Evolutionary conservation across 2,113 vertebrate species (phyloP).

Genomic region (Rhegmatorhina hoffmannsi): DNA sequence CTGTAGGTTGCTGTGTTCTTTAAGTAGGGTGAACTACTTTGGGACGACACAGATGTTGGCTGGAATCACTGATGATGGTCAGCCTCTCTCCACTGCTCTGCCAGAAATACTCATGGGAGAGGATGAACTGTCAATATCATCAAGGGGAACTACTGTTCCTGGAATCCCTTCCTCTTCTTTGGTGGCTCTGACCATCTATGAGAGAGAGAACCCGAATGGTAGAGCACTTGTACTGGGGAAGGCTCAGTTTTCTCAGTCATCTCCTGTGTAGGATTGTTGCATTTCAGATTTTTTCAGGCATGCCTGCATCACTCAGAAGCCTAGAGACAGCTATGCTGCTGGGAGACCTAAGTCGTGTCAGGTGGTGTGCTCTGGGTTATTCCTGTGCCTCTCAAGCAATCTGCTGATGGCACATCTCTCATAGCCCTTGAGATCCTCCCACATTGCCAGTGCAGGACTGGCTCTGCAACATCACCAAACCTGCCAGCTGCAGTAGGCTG

Average conservation of each 20-base stretch:
- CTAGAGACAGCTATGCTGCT: background rate
- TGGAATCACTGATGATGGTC: background rate
- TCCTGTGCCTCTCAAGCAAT: background rate
- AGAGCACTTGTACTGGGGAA: background rate
- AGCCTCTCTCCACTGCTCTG: background rate
- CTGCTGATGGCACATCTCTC: background rate
- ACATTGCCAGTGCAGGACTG: background rate
- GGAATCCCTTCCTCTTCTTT: background rate
- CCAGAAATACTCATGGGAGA: background rate
- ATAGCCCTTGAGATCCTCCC: background rate
- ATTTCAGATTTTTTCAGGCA: background rate
- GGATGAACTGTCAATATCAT: background rate
- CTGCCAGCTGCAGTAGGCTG: background rate
- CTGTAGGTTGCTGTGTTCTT: background rate
- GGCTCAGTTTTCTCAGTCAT: background rate
- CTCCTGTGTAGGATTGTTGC: background rate
- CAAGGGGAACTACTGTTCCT: background rate
- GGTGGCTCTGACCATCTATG: background rate
- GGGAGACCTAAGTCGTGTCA: background rate
- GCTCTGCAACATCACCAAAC: background rate
- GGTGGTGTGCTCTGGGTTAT: background rate
- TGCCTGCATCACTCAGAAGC: background rate
- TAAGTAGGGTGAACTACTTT: background rate
- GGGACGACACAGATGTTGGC: background rate
- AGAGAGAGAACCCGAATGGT: background rate